Evolutionary conservation across 2,888 invertebrate genomes (phyloP).

Genomic region (Apamea epomidion): DNA sequence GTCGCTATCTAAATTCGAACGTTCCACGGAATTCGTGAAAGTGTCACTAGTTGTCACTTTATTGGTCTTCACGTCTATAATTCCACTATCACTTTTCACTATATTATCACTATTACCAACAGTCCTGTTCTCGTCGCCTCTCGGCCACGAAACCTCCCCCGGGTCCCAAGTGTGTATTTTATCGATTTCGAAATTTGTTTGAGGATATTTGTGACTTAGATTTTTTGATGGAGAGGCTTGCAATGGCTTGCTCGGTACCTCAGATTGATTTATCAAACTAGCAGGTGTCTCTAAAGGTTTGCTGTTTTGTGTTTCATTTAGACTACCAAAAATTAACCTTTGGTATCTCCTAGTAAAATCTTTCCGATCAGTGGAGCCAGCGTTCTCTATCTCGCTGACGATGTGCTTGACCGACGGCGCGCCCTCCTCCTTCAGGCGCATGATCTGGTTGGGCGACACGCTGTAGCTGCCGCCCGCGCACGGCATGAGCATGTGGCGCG

Average conservation of each 20-base stretch:
- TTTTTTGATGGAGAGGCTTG: slow-evolving; percentile 79
- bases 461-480: slow-evolving; percentile 97
- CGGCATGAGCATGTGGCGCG: slow-evolving; percentile 95
- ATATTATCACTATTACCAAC: slow-evolving; percentile 83
- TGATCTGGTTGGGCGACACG: slow-evolving; percentile 97
- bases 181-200: slow-evolving; percentile 80
- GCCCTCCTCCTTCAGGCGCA: slow-evolving; percentile 93
- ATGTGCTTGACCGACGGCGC: slow-evolving; percentile 92
- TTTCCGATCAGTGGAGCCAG: slow-evolving; percentile 80
- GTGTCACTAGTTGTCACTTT: slow-evolving; percentile 89
- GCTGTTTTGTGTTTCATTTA: slow-evolving; percentile 69
- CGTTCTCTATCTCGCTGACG: slow-evolving; percentile 93
- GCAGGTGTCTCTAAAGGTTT: slow-evolving; percentile 69
- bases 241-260: slow-evolving; percentile 65
- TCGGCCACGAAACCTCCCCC: slow-evolving; percentile 86
- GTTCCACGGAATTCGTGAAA: slow-evolving; percentile 93
- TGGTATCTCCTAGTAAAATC: slow-evolving; percentile 78
- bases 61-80: slow-evolving; percentile 85
- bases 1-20: slow-evolving; percentile 91
- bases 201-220: slow-evolving; percentile 76
- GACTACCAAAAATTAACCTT: slow-evolving; percentile 75
- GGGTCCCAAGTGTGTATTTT: slow-evolving; percentile 93
- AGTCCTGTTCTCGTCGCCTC: slow-evolving; percentile 77
- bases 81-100: slow-evolving; percentile 89
- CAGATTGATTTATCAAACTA: slow-evolving; percentile 59